These are phyloP conservation scores for Cenopis cana DNA, from an alignment of 2,888 invertebrate genomes.

Conservation along the genomic window DNA sequence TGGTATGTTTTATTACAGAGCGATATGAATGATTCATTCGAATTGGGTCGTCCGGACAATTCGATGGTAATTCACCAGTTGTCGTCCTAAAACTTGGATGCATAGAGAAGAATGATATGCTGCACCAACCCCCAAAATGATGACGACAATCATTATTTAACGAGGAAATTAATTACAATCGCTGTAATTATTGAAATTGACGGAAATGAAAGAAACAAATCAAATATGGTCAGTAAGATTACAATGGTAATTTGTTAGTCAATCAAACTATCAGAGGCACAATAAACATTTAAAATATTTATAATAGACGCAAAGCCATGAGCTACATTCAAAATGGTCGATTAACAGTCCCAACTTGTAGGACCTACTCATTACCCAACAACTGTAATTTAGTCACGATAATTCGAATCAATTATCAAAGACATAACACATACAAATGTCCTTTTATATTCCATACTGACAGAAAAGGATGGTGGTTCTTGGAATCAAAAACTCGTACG, in stretches of 20 bases:
- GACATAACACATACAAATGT: slow-evolving; percentile 50
- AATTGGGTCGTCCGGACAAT: too few species aligned
- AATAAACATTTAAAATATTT: slow-evolving; percentile 18
- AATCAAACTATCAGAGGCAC: slow-evolving; percentile 1
- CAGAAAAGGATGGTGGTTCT: slow-evolving; percentile 49
- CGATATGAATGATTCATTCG: too few species aligned
- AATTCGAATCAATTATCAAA: slow-evolving; percentile 56
- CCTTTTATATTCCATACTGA: slow-evolving; percentile 55
- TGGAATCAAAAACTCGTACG: slow-evolving; percentile 55
- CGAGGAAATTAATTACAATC: neutral
- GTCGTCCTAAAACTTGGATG: too few species aligned
- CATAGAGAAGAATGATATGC: too few species aligned
- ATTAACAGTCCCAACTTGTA: slow-evolving; percentile 36
- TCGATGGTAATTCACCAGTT: too few species aligned
- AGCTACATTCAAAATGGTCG: slow-evolving; percentile 15
- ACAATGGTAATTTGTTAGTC: slow-evolving; percentile 3
- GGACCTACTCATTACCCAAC: slow-evolving; percentile 47
- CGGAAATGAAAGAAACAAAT: neutral
- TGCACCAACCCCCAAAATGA: too few species aligned
- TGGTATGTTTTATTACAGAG: too few species aligned
- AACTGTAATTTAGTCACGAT: slow-evolving; percentile 50
- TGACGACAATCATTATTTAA: neutral
- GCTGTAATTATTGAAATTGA: neutral
- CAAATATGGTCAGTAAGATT: neutral
- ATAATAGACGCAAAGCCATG: slow-evolving; percentile 22